These are phyloP conservation scores for Montipora foliosa DNA, from an alignment of 64 coral and sea anemone species.

Conservation along the genomic window DNA sequence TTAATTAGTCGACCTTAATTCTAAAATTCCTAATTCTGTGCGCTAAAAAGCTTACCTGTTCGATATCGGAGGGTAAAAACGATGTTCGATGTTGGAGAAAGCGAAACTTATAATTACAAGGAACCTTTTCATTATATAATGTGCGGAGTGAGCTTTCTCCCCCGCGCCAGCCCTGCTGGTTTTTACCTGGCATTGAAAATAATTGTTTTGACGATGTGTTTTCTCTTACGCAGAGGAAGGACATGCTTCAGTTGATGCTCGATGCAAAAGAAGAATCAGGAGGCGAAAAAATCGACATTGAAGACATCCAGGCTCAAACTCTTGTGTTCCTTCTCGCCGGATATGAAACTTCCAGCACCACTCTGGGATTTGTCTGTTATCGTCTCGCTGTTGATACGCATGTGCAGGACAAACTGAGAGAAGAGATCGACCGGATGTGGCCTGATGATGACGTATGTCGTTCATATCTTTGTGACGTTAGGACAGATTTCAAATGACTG, in stretches of 20 bases:
- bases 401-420: slow-evolving; percentile 68
- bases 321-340: slow-evolving; percentile 71
- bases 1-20: no score
- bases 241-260: slow-evolving; percentile 60
- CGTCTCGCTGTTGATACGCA: slow-evolving; percentile 52
- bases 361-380: slow-evolving; percentile 47
- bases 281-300: slow-evolving; percentile 40
- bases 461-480: neutral
- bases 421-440: slow-evolving; percentile 61
- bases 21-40: no score
- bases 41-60: no score
- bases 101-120: no score
- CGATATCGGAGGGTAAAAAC: no score
- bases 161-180: neutral
- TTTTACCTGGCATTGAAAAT: no score
- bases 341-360: slow-evolving; percentile 51
- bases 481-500: no score
- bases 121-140: no score
- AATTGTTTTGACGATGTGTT: neutral
- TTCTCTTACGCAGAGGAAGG: slow-evolving; percentile 9
- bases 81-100: no score
- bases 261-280: slow-evolving; percentile 56
- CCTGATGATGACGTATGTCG: slow-evolving; percentile 11
- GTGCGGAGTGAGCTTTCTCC: neutral
- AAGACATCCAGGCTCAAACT: slow-evolving; percentile 50